Evolutionary conservation across 2,888 invertebrate genomes (phyloP).

Genomic region (Epiblema foenella): DNA sequence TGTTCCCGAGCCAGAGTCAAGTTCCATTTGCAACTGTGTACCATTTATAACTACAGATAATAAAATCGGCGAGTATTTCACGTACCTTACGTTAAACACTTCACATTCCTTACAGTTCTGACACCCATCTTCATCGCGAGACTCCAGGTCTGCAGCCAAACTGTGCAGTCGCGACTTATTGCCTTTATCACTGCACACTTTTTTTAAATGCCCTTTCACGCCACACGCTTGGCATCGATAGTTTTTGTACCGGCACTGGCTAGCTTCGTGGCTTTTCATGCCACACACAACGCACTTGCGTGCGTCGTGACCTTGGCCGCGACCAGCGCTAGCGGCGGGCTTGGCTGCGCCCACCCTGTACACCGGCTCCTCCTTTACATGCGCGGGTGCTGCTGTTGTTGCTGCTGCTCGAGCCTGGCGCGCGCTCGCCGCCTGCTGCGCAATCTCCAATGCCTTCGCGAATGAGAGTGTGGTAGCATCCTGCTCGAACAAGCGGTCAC

Average conservation of each 20-base stretch:
- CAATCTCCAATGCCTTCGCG: conserved; percentile 1
- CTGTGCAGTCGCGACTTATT: not conserved
- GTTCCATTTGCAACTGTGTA: not conserved
- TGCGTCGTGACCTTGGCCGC: not conserved
- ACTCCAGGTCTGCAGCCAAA: not conserved
- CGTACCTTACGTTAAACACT: conserved; percentile 4
- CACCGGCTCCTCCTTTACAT: too few species aligned
- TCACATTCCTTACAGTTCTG: conserved; percentile 5
- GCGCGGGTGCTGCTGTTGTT: not conserved
- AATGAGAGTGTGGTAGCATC: conserved; percentile 3
- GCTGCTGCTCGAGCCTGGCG: not conserved
- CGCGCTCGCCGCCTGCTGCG: conserved; percentile 3
- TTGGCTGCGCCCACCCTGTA: too few species aligned
- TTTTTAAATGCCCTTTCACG: not conserved
- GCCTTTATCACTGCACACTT: too few species aligned
- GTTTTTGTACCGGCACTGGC: not conserved
- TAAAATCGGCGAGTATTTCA: not conserved
- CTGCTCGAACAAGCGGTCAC: conserved; percentile 4
- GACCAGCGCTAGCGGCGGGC: not conserved
- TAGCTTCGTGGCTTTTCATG: not conserved
- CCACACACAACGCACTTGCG: not conserved
- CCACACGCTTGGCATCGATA: not conserved
- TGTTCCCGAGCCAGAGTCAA: conserved; percentile 4
- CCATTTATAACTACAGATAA: not conserved
- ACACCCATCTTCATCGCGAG: not conserved